Percentiles rank a stretch among this genome's conserved stretches.
Conservation (phyloP, 2,888 invertebrate species). For the Gastrophysa polygoni region DNA sequence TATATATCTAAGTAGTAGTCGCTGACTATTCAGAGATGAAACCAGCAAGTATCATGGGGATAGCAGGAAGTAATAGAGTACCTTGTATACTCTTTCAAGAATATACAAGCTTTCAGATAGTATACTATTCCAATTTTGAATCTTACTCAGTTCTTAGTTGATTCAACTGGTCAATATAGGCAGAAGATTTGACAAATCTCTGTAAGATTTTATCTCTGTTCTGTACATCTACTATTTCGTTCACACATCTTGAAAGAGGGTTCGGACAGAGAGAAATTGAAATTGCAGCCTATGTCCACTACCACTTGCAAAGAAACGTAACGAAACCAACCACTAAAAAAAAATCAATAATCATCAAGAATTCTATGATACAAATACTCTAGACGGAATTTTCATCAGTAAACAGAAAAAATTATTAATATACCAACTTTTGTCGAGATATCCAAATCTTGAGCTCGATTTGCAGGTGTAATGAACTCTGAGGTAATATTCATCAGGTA, state of each 20-base stretch:
- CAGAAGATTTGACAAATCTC: slow-evolving; percentile 7
- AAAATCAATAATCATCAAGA: slow-evolving; percentile 5
- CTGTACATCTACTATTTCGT: slow-evolving; percentile 2
- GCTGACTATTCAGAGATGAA: no score
- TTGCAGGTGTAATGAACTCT: slow-evolving; percentile 14
- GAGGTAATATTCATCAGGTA: no score
- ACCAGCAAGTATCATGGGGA: no score
- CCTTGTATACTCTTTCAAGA: no score
- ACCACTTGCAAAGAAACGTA: slow-evolving; percentile 6
- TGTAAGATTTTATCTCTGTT: slow-evolving; percentile 7
- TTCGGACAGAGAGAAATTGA: slow-evolving; percentile 3
- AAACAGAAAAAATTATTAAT: no score
- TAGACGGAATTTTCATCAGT: no score
- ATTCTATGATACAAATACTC: no score
- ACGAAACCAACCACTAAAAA: background rate
- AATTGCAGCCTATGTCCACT: slow-evolving; percentile 9
- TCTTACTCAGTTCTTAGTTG: slow-evolving; percentile 5
- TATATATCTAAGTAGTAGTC: no score
- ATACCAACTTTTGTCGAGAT: slow-evolving; percentile 2
- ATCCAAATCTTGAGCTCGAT: slow-evolving; percentile 12
- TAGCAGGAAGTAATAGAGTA: no score
- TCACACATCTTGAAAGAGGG: slow-evolving; percentile 8
- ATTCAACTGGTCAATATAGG: slow-evolving; percentile 5
- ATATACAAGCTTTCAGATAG: no score
- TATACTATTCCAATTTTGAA: no score